Evolutionary conservation across 2,797 vertebrate genomes (phyloP), one percentile per base, ranked within the genome.

Genomic region (Amblyraja radiata): DNA sequence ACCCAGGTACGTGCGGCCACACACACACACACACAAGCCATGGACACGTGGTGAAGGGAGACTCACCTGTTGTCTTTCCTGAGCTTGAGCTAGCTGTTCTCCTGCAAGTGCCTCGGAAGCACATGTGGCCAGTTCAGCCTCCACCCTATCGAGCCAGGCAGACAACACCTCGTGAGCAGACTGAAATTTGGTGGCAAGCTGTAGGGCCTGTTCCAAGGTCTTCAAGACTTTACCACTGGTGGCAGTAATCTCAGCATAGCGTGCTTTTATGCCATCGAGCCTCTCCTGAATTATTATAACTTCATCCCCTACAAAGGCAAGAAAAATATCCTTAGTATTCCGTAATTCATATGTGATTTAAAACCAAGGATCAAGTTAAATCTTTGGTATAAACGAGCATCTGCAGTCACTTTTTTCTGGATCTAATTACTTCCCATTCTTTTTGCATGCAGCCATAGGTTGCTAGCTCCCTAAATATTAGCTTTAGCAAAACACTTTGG

Each of bases 211-310:
- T 76, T 99, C 98, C 94, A 99, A 95, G 18, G 96, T 98, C 95
- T 97, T 97, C 93, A 97, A 96, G 71, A 99, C 98, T 1, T 96
- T 95, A 36, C 94, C 95, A 94, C 98, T 98, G 96, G 98, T 94
- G 23, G 97, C 96, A 77, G 95, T 97, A 93, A 99, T 98, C 93
- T 99, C 98, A 93, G 96, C 97, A 94, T 99, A 99, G 94, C 98
- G 97, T 0, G 96, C 95, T 97, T 99, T 99, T 95, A 99, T 99
- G 94, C 97, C 97, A 93, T 99, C 99, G 94, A 99, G 96, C 95
- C 99, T 99, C 94, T 98, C 98, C 96, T 99, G 99, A 95, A 99
- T 98, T 93, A 99, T 97, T 93, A 99, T 94, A 94, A 99, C 98
- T 96, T 99, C 99, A 94, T 99, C 99, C 94, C 98, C 99, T 99